Percentiles rank a stretch among this genome's conserved stretches.
These are phyloP conservation scores for Hemaris fuciformis DNA, from an alignment of 2,888 invertebrate species.

Conservation along the genomic window DNA sequence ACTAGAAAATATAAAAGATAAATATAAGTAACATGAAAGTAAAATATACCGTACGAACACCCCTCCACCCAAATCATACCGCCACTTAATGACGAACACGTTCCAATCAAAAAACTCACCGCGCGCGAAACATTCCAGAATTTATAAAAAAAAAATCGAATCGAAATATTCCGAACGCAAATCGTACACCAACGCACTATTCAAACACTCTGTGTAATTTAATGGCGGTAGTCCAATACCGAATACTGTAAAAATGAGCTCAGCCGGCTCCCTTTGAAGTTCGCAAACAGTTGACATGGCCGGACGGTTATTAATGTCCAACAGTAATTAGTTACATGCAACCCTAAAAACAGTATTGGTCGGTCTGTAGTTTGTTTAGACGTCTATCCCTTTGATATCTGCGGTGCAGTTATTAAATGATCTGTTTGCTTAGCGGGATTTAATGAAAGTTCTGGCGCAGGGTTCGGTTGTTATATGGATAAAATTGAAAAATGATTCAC, in stretches of 20 bases:
- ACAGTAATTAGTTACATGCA: conserved; percentile 1
- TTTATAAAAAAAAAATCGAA: no score
- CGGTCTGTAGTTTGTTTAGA: background rate
- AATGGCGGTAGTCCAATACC: background rate
- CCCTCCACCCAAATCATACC: no score
- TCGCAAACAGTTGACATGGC: conserved; percentile 2
- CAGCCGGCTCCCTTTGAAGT: conserved; percentile 8
- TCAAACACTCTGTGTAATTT: conserved; percentile 5
- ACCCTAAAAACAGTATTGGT: background rate
- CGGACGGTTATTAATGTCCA: conserved; percentile 2
- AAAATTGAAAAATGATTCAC: no score
- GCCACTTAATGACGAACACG: no score
- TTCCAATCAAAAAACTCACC: no score
- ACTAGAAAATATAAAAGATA: no score
- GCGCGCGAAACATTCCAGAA: background rate
- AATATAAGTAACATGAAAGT: no score
- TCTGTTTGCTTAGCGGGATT: no score
- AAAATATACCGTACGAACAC: no score
- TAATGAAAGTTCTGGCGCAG: no score
- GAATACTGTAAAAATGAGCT: conserved; percentile 4
- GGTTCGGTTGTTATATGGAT: no score
- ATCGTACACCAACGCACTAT: background rate
- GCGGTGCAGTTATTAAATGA: no score
- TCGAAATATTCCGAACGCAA: background rate
- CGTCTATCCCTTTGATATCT: background rate